Percentiles rank a stretch among this genome's conserved stretches.
Evolutionary conservation across 2,113 vertebrate genomes (phyloP).

Genomic region (Pterocles gutturalis): DNA sequence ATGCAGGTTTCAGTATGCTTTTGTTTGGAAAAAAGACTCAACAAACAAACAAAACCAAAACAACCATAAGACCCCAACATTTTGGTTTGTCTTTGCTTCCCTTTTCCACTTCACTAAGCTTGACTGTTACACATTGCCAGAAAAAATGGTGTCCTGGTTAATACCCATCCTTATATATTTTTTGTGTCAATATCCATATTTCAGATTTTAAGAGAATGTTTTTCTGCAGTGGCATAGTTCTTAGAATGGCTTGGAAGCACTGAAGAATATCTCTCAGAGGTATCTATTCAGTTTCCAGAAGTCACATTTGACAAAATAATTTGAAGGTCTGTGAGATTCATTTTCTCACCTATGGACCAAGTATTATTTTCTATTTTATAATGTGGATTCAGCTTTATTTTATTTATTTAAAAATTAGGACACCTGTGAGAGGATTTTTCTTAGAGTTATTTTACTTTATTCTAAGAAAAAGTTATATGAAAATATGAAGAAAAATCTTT

Average conservation of each 20-base stretch:
- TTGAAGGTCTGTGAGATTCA: not conserved
- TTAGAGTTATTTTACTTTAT: not conserved
- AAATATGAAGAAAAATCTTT: rapidly evolving
- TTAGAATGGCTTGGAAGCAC: not conserved
- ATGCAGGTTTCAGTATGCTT: rapidly evolving
- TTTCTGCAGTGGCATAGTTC: not conserved
- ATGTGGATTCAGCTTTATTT: not conserved
- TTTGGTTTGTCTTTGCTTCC: not conserved
- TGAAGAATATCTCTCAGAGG: not conserved
- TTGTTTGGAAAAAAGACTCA: not conserved
- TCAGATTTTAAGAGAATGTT: not conserved
- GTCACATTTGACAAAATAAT: not conserved
- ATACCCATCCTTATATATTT: not conserved
- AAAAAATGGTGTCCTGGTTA: not conserved
- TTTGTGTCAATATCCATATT: not conserved
- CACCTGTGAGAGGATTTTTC: not conserved
- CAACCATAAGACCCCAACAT: rapidly evolving
- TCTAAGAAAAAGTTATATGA: not conserved
- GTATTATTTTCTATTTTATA: not conserved
- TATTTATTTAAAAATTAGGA: not conserved
- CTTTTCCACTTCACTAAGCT: not conserved
- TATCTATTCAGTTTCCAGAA: not conserved
- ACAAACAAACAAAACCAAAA: not conserved
- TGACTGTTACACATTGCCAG: not conserved
- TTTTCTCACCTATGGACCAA: not conserved